Percentiles rank a stretch among this genome's conserved stretches.
These are phyloP conservation scores for Acanthornis magna DNA, from an alignment of 2,797 vertebrate genomes.

Conservation along the genomic window DNA sequence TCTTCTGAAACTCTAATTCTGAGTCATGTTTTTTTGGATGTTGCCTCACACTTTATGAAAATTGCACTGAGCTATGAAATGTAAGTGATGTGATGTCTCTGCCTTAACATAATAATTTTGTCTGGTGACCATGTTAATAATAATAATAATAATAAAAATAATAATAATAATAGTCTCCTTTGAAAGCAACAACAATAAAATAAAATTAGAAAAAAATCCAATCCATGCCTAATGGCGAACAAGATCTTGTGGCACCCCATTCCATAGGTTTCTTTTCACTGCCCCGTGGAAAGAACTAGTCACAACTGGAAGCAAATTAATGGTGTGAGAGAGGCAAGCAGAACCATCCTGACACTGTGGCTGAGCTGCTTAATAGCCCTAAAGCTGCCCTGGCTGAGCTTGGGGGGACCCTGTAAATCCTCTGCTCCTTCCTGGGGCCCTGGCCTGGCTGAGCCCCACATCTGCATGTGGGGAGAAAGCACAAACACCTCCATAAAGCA, in stretches of 20 bases:
- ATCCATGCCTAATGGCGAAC: background rate
- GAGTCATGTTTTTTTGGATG: conserved; percentile 84
- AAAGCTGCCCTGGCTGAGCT: conserved; percentile 20
- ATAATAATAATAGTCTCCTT: conserved; percentile 8
- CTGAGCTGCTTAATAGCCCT: conserved; percentile 41
- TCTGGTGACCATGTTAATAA: conserved; percentile 79
- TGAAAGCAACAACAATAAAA: conserved; percentile 19
- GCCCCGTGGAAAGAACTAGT: background rate
- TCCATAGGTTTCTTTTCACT: background rate
- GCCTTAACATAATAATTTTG: conserved; percentile 84
- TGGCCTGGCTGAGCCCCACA: conserved; percentile 5
- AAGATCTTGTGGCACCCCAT: background rate
- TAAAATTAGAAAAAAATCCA: background rate
- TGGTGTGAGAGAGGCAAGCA: conserved; percentile 2
- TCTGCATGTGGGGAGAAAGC: conserved; percentile 10
- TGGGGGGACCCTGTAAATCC: background rate
- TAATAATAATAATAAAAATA: conserved; percentile 40
- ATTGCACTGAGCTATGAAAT: conserved; percentile 87
- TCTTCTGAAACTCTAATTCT: conserved; percentile 94
- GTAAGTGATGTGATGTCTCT: conserved; percentile 85
- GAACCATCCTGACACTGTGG: background rate
- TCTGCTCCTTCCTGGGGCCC: background rate
- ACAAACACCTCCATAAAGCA: conserved; percentile 21
- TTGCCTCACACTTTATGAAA: conserved; percentile 87
- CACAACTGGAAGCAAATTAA: conserved; percentile 43